These are phyloP conservation scores for Pollenia amentaria DNA, from an alignment of 2,888 invertebrate genomes.

Conservation along the genomic window DNA sequence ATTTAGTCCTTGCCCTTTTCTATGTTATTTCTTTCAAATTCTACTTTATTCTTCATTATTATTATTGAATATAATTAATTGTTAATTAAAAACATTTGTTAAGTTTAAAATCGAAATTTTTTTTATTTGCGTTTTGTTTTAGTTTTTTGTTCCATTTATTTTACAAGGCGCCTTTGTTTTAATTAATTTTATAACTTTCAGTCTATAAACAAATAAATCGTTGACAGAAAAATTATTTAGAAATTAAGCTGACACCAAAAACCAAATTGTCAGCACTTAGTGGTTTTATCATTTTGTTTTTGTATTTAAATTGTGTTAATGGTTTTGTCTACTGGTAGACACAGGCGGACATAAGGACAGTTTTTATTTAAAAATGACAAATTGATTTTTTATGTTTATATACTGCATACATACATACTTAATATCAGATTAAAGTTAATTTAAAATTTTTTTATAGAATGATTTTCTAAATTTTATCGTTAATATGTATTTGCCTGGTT, in stretches of 20 bases:
- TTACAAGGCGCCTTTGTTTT: conserved; percentile 39
- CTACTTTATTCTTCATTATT: not conserved
- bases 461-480: no score
- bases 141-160: not conserved
- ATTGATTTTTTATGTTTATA: conserved; percentile 44
- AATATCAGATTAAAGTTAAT: not conserved
- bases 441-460: not conserved
- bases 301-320: conserved; percentile 22
- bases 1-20: not conserved
- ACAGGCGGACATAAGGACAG: not conserved
- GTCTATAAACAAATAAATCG: conserved; percentile 23
- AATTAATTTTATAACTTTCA: conserved; percentile 41
- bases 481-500: no score
- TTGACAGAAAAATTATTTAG: not conserved
- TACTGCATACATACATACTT: not conserved
- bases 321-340: conserved; percentile 10
- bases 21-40: not conserved
- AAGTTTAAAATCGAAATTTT: conserved; percentile 5
- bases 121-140: conserved; percentile 5
- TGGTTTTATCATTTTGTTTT: not conserved
- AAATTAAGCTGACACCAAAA: conserved; percentile 8
- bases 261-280: conserved; percentile 16
- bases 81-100: conserved; percentile 40
- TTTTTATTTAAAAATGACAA: conserved; percentile 38
- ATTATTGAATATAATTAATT: conserved; percentile 28